These are phyloP conservation scores for Enteromius thamalakanensis DNA, from an alignment of 2,797 vertebrate species.

Conservation along the genomic window DNA sequence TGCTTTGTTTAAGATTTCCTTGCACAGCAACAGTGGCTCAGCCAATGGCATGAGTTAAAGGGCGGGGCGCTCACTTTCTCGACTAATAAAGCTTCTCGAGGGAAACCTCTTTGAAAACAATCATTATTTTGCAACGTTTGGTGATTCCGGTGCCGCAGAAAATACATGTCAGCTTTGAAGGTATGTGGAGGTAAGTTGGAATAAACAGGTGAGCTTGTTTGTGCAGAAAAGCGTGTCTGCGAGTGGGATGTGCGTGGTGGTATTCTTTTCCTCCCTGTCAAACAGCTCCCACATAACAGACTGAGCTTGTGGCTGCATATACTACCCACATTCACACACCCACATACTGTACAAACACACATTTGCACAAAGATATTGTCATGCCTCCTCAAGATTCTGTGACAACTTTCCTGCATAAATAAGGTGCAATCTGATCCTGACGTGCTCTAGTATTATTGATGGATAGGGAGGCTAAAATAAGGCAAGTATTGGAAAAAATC, in stretches of 20 bases:
- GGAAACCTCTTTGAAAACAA: constrained; percentile 29
- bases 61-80: not conserved
- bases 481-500: constrained; percentile 36
- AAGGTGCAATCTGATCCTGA: constrained; percentile 67
- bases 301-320: constrained; percentile 38
- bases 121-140: not conserved
- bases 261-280: constrained; percentile 57
- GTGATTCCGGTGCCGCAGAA: not conserved
- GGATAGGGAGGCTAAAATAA: constrained; percentile 53
- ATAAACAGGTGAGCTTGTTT: constrained; percentile 58
- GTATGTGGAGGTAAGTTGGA: constrained; percentile 57
- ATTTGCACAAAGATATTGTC: constrained; percentile 32
- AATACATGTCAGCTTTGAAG: constrained; percentile 26
- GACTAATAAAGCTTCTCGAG: not conserved
- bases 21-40: not conserved
- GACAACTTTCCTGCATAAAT: constrained; percentile 61
- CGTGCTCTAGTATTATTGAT: constrained; percentile 72
- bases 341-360: constrained; percentile 38
- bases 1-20: constrained; percentile 37
- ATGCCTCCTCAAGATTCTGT: constrained; percentile 15
- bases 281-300: constrained; percentile 46
- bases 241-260: constrained; percentile 55
- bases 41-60: not conserved
- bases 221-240: constrained; percentile 42
- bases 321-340: constrained; percentile 46